Conservation (phyloP, 2,888 invertebrate species). For the Mimumesa dahlbomi region DNA sequence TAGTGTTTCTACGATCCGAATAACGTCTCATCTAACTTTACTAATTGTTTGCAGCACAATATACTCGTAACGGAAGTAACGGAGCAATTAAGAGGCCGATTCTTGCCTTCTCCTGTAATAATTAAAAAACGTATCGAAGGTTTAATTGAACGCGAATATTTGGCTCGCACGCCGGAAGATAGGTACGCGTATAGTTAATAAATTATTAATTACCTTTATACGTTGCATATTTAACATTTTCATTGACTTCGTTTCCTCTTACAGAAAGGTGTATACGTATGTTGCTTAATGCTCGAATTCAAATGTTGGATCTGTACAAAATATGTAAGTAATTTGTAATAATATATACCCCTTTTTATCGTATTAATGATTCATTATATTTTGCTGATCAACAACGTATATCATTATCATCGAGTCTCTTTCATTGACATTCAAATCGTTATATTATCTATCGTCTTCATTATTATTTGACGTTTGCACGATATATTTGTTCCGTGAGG, state of each 20-base stretch:
- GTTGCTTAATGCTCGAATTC: conserved; percentile 87
- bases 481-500: conserved; percentile 36
- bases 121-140: conserved; percentile 99
- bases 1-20: no score
- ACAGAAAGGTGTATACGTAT: conserved; percentile 95
- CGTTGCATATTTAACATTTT: no score
- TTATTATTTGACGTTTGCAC: conserved; percentile 39
- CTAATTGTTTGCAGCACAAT: conserved; percentile 86
- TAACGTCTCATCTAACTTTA: background rate
- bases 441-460: conserved; percentile 35
- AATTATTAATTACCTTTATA: no score
- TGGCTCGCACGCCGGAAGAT: conserved; percentile 98
- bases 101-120: conserved; percentile 98
- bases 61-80: conserved; percentile 98
- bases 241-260: conserved; percentile 62
- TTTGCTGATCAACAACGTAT: conserved; percentile 39
- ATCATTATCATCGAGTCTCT: conserved; percentile 35
- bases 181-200: conserved; percentile 79
- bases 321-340: conserved; percentile 67
- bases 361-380: conserved; percentile 46
- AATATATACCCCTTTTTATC: conserved; percentile 42
- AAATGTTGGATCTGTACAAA: conserved; percentile 76
- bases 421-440: no score
- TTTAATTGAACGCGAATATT: conserved; percentile 98
- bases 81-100: conserved; percentile 97